Evolutionary conservation across 2,113 vertebrate genomes (phyloP).

Genomic region (Pelobates fuscus): DNA sequence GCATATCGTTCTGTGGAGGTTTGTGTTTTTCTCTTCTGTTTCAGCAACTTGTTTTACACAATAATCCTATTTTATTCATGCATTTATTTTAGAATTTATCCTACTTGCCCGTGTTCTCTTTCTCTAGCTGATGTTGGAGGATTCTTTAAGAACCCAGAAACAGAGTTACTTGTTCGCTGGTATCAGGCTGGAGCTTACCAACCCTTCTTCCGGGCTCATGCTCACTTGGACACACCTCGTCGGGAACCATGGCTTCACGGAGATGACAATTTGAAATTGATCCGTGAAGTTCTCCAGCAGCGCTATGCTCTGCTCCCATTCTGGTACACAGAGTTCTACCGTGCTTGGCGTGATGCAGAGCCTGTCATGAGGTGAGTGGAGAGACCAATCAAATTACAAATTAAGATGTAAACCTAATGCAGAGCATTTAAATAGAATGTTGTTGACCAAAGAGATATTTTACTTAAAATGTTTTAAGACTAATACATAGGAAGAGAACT

Average conservation of each 20-base stretch:
- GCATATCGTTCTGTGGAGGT: constrained; percentile 90
- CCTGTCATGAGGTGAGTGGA: constrained; percentile 82
- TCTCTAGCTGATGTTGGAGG: constrained; percentile 83
- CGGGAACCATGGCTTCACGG: constrained; percentile 90
- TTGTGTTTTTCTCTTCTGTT: constrained; percentile 48
- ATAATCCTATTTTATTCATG: neutral
- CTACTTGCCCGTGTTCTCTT: neutral
- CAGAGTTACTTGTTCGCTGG: constrained; percentile 88
- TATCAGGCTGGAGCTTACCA: constrained; percentile 90
- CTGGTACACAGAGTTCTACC: constrained; percentile 89
- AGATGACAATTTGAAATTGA: constrained; percentile 73
- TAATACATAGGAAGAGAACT: no score
- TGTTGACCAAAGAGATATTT: no score
- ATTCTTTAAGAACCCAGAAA: constrained; percentile 84
- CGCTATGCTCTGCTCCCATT: constrained; percentile 85
- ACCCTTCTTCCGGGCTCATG: constrained; percentile 87
- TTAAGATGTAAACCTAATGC: neutral
- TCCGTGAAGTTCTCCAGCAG: constrained; percentile 77
- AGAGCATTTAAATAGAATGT: neutral
- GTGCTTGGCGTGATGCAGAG: constrained; percentile 69
- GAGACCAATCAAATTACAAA: neutral
- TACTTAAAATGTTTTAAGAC: no score
- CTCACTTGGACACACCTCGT: constrained; percentile 87
- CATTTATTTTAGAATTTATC: neutral
- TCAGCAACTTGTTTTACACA: no score